These are phyloP conservation scores for Drosophila pseudoananassae DNA, from an alignment of 1,140 invertebrate genomes.

Conservation along the genomic window DNA sequence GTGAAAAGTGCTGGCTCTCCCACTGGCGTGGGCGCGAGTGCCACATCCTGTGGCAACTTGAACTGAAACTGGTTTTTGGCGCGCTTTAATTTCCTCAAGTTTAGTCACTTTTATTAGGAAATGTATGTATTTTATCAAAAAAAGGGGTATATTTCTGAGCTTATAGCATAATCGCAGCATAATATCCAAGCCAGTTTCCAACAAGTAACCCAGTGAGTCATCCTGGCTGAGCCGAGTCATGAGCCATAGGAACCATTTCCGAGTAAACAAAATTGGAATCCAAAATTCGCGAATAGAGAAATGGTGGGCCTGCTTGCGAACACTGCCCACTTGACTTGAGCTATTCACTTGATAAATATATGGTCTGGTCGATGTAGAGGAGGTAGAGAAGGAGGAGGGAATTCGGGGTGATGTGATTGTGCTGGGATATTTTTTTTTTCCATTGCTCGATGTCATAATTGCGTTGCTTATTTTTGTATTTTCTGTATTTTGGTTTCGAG, in stretches of 20 bases:
- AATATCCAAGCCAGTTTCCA: no score
- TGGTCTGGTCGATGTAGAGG: not conserved
- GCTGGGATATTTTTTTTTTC: conserved; percentile 25
- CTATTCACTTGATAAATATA: conserved; percentile 34
- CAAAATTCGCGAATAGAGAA: conserved; percentile 18
- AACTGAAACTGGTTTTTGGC: conserved; percentile 69
- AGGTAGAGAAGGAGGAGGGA: not conserved
- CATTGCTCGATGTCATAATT: conserved; percentile 61
- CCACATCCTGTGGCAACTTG: conserved; percentile 51
- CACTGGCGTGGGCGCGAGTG: conserved; percentile 46
- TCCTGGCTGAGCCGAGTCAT: not conserved
- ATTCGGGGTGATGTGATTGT: conserved; percentile 6
- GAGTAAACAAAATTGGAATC: conserved; percentile 24
- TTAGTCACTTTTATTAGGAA: no score
- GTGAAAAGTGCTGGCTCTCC: conserved; percentile 17
- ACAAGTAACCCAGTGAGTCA: conserved; percentile 6
- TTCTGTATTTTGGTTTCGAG: conserved; percentile 28
- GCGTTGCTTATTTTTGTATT: conserved; percentile 55
- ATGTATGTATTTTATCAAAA: no score
- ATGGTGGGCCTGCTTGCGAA: conserved; percentile 21
- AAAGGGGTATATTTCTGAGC: no score
- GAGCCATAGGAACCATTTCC: conserved; percentile 8
- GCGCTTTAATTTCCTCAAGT: conserved; percentile 41
- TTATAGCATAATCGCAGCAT: no score
- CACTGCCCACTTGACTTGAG: conserved; percentile 40